These are phyloP conservation scores for Synergus laeviventris DNA, from an alignment of 2,888 invertebrate genomes.

Conservation along the genomic window DNA sequence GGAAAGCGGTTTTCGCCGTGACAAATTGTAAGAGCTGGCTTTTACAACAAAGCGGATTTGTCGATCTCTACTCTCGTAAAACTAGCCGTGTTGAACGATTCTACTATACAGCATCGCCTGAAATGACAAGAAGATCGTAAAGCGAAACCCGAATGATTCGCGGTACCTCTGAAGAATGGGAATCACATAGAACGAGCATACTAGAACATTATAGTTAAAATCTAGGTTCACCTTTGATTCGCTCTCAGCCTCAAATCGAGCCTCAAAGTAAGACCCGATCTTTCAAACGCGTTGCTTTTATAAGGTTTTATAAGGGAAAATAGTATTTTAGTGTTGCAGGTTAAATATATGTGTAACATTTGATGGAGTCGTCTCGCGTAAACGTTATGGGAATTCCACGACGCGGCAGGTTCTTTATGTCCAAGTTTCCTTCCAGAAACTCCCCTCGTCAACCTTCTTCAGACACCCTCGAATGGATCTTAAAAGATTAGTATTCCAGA, in stretches of 20 bases:
- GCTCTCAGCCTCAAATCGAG: neutral
- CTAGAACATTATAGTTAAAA: slow-evolving; percentile 2
- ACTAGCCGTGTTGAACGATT: slow-evolving; percentile 14
- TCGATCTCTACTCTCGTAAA: slow-evolving; percentile 28
- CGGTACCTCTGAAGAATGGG: slow-evolving; percentile 2
- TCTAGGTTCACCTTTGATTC: neutral
- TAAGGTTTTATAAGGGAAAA: neutral
- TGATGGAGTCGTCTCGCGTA: slow-evolving; percentile 6
- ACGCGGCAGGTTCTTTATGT: neutral
- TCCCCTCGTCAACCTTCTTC: neutral
- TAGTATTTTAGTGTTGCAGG: neutral
- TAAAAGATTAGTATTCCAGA: slow-evolving; percentile 12
- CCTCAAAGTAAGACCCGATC: neutral
- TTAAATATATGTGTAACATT: slow-evolving; percentile 21
- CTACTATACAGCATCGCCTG: slow-evolving; percentile 7
- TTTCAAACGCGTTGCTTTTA: neutral
- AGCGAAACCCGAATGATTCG: slow-evolving; percentile 32
- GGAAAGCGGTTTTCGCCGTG: neutral
- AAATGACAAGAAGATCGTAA: slow-evolving; percentile 39
- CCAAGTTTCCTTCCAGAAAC: neutral
- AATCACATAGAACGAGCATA: slow-evolving; percentile 13
- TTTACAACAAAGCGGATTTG: slow-evolving; percentile 30
- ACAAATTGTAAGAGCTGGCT: slow-evolving; percentile 7
- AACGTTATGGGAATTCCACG: slow-evolving; percentile 11
- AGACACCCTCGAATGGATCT: neutral